Conservation (phyloP, 1,140 invertebrate species). For the Spodoptera frugiperda region DNA sequence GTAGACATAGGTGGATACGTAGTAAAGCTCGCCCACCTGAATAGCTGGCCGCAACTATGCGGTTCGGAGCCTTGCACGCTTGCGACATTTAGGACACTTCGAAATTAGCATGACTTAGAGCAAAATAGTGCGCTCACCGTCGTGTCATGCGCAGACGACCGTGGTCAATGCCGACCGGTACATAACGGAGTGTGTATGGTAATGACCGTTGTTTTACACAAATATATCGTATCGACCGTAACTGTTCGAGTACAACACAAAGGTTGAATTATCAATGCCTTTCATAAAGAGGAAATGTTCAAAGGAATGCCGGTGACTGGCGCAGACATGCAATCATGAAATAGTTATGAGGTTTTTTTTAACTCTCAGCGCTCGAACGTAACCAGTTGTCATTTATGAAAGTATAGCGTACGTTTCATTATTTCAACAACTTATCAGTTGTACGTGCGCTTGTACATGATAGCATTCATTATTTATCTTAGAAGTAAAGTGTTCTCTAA, state of each 20-base stretch:
- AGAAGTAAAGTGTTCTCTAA: not conserved
- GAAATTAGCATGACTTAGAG: slow-evolving; percentile 69
- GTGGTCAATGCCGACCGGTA: slow-evolving; percentile 67
- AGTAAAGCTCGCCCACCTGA: slow-evolving; percentile 54
- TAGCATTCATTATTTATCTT: not conserved
- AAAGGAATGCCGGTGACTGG: slow-evolving; percentile 46
- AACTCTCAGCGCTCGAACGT: not conserved
- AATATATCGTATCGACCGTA: slow-evolving; percentile 52
- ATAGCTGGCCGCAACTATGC: slow-evolving; percentile 56
- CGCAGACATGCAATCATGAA: slow-evolving; percentile 36
- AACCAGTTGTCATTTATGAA: slow-evolving; percentile 22
- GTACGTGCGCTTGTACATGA: not conserved
- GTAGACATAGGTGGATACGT: slow-evolving; percentile 47
- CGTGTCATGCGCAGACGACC: slow-evolving; percentile 55
- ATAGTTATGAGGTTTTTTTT: slow-evolving; percentile 11
- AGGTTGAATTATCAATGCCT: slow-evolving; percentile 55
- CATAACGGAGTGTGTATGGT: slow-evolving; percentile 66
- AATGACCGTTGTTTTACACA: slow-evolving; percentile 62
- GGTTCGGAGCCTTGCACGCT: slow-evolving; percentile 60
- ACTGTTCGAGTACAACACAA: slow-evolving; percentile 46
- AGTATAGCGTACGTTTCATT: slow-evolving; percentile 1
- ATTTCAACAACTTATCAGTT: slow-evolving; percentile 17
- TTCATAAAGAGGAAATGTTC: slow-evolving; percentile 53
- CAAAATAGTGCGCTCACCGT: slow-evolving; percentile 50
- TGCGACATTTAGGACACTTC: slow-evolving; percentile 60